Conservation (phyloP, 2,113 vertebrate species). For the Arothron firmamentum region DNA sequence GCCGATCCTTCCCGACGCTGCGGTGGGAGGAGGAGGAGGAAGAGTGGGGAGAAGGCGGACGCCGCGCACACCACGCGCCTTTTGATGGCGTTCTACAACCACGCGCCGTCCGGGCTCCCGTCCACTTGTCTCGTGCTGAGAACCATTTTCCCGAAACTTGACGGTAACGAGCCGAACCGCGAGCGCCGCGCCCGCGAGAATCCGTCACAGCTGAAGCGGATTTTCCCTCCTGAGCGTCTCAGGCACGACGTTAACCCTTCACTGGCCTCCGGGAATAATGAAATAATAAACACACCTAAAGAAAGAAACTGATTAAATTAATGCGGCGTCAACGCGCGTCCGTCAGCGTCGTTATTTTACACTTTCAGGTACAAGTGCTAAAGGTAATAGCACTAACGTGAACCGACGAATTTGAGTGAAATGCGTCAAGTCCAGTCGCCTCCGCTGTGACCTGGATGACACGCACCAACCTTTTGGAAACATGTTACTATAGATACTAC, state of each 20-base stretch:
- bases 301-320: no score
- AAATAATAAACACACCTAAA: neutral
- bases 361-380: no score
- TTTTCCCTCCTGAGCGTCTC: slow-evolving; percentile 48
- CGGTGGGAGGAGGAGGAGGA: slow-evolving; percentile 4
- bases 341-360: no score
- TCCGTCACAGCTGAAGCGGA: slow-evolving; percentile 27
- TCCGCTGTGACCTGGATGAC: no score
- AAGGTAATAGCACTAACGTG: no score
- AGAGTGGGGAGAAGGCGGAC: neutral
- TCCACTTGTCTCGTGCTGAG: slow-evolving; percentile 21
- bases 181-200: slow-evolving; percentile 9
- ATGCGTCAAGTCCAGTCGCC: no score
- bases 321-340: no score
- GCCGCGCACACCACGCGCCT: slow-evolving; percentile 44
- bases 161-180: slow-evolving; percentile 43
- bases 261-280: slow-evolving; percentile 12
- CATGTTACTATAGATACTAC: no score
- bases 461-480: no score
- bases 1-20: slow-evolving; percentile 1
- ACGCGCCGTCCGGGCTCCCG: slow-evolving; percentile 34
- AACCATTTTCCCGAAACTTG: slow-evolving; percentile 60
- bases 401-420: no score
- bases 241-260: slow-evolving; percentile 65
- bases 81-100: slow-evolving; percentile 52